Conservation (phyloP, 1,140 invertebrate genomes). For the Limonius californicus region DNA sequence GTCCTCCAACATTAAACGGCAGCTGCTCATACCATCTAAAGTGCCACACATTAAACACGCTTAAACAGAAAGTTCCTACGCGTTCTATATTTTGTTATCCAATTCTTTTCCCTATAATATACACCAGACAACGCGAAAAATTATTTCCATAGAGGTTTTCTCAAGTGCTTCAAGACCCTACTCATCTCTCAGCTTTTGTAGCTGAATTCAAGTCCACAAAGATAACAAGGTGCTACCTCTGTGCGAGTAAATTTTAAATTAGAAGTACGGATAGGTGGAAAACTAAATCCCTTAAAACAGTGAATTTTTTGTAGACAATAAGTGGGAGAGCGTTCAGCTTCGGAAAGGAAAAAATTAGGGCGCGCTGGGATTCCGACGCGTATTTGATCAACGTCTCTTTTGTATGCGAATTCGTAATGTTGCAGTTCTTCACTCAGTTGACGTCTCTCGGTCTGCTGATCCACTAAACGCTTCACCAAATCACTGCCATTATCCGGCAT, state of each 20-base stretch:
- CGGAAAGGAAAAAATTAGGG: slow-evolving; percentile 12
- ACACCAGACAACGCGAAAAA: too few relatives aligned
- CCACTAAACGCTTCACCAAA: slow-evolving; percentile 12
- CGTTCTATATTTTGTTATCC: too few relatives aligned
- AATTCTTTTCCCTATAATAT: too few relatives aligned
- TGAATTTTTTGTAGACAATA: background rate
- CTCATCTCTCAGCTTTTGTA: background rate
- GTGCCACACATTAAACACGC: too few relatives aligned
- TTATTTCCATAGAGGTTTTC: background rate
- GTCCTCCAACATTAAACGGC: too few relatives aligned
- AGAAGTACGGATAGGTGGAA: background rate
- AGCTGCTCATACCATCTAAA: too few relatives aligned
- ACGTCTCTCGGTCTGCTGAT: slow-evolving; percentile 8
- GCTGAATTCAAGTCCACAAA: too few relatives aligned
- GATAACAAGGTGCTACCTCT: background rate
- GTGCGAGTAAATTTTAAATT: background rate
- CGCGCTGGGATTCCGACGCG: background rate
- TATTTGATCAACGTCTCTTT: slow-evolving; percentile 26
- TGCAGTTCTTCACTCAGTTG: slow-evolving; percentile 21
- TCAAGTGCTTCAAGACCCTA: background rate
- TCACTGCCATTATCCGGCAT: slow-evolving; percentile 11
- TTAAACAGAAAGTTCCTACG: too few relatives aligned
- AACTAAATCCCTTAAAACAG: background rate
- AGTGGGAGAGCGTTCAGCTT: background rate
- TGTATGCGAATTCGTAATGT: slow-evolving; percentile 29